Base-by-base conservation (phyloP, 2,888 invertebrate genomes). In the Chloroclystis v-ata region DNA sequence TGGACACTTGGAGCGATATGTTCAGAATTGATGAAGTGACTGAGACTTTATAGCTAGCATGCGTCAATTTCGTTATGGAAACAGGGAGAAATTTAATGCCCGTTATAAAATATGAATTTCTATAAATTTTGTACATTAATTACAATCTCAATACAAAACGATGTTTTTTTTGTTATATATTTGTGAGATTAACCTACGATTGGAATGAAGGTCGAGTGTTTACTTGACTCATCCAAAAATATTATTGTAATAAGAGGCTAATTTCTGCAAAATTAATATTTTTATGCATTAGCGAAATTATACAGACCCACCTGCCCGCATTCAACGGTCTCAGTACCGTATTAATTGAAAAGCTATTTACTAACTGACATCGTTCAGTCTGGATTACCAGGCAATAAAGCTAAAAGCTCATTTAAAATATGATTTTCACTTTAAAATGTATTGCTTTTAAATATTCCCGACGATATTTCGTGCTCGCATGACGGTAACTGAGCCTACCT, bases 21-120 rank as follows among this genome's bases (percentile, higher is more conserved):
- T 69, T 75, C 69, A 68, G 70, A 73, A 72, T 70, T 73, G 68
- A 78, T 78, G 66, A 26, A 25, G 37, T 24, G 28, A 24, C 20
- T 35, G 11, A 35, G 20, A 14, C 20, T 35, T 16, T 2, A 35
- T 20, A 20, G 20, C 35, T 16, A 20, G 11, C 16, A 11, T 35
- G 7, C 10, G 7, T 26, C n/a, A n/a, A n/a, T n/a, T n/a, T n/a
- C n/a, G n/a, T n/a, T n/a, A n/a, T n/a, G n/a, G n/a, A n/a, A n/a
- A n/a, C n/a, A n/a, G n/a, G n/a, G n/a, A n/a, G n/a, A n/a, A n/a
- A n/a, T n/a, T n/a, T n/a, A n/a, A n/a, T n/a, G n/a, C n/a, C n/a
- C n/a, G n/a, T n/a, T n/a, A n/a, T n/a, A n/a, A n/a, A n/a, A n/a
- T n/a, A n/a, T n/a, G n/a, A n/a, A n/a, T n/a, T n/a, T n/a, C n/a